phyloP scores from a whole-genome alignment of 2,113 vertebrate genomes.

The Pholis gunnellus region DNA sequence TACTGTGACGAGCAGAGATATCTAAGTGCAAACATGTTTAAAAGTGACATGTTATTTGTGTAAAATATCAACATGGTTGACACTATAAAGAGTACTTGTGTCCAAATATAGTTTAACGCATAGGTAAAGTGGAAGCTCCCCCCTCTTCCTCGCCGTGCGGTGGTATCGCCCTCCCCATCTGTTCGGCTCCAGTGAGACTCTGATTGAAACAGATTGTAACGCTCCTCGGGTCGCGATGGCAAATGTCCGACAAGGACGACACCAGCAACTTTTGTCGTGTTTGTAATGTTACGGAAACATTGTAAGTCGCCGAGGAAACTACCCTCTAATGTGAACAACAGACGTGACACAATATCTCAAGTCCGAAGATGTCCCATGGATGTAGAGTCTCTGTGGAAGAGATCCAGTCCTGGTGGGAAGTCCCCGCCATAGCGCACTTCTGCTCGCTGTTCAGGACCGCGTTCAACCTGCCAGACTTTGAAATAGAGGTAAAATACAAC shows the following conservation, averaged over 20 bases:
- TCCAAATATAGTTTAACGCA: background rate
- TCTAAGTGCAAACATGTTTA: fast-evolving
- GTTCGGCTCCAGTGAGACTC: slow-evolving; percentile 76
- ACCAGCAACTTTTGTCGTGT: slow-evolving; percentile 70
- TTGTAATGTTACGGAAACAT: slow-evolving; percentile 57
- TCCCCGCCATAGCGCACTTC: slow-evolving; percentile 98
- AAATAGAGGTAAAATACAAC: slow-evolving; percentile 91
- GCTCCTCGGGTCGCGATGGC: slow-evolving; percentile 77
- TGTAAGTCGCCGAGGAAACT: slow-evolving; percentile 33
- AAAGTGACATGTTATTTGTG: fast-evolving
- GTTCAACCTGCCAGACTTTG: slow-evolving; percentile 95
- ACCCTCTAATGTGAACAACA: slow-evolving; percentile 81
- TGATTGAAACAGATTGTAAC: slow-evolving; percentile 83
- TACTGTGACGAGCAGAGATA: background rate
- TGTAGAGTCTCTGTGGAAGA: slow-evolving; percentile 89
- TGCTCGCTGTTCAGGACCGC: slow-evolving; percentile 96
- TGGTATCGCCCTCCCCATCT: slow-evolving; percentile 84
- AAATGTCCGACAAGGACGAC: slow-evolving; percentile 51
- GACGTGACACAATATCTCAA: slow-evolving; percentile 27
- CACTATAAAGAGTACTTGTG: fast-evolving
- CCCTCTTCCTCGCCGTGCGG: background rate
- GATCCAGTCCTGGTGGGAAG: slow-evolving; percentile 97
- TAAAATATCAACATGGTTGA: fast-evolving
- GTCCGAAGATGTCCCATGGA: slow-evolving; percentile 85
- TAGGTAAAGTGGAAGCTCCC: background rate